These are phyloP conservation scores for Gouania willdenowi DNA, from an alignment of 2,797 vertebrate species.

Conservation along the genomic window DNA sequence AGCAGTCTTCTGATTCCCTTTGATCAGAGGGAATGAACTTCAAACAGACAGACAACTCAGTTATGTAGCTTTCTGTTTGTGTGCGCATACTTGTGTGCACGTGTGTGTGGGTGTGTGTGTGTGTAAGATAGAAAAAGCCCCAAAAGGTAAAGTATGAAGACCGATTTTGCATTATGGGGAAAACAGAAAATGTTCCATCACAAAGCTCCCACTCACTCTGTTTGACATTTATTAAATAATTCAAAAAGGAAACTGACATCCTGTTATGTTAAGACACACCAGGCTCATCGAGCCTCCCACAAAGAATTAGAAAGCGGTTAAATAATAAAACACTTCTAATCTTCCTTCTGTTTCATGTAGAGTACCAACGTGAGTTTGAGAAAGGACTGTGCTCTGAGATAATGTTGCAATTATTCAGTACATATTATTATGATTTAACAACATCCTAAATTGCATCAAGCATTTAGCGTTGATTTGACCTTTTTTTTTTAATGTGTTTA, in stretches of 20 bases:
- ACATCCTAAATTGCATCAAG: too few species aligned
- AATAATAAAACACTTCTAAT: slow-evolving; percentile 47
- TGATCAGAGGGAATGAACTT: slow-evolving; percentile 70
- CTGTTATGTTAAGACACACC: slow-evolving; percentile 52
- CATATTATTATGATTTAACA: too few species aligned
- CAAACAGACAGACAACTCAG: slow-evolving; percentile 60
- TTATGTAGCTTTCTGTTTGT: slow-evolving; percentile 55
- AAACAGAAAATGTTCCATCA: slow-evolving; percentile 21
- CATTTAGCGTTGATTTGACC: too few species aligned
- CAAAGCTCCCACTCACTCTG: slow-evolving; percentile 38
- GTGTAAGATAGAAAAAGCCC: background rate
- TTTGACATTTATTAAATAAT: slow-evolving; percentile 57
- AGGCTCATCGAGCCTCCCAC: slow-evolving; percentile 34
- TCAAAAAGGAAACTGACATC: slow-evolving; percentile 34
- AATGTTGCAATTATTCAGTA: too few species aligned
- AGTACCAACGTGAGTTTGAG: too few species aligned
- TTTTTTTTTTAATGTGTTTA: too few species aligned
- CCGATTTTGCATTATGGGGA: background rate
- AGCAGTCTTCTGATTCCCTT: slow-evolving; percentile 50
- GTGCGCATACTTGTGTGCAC: slow-evolving; percentile 19
- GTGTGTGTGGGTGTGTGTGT: slow-evolving; percentile 21
- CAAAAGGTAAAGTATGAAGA: background rate
- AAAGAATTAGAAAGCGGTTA: slow-evolving; percentile 29
- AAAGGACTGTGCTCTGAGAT: too few species aligned
- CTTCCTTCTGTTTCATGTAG: slow-evolving; percentile 9